These are phyloP conservation scores for Calephelis nemesis DNA, from an alignment of 1,140 invertebrate genomes.

Conservation along the genomic window DNA sequence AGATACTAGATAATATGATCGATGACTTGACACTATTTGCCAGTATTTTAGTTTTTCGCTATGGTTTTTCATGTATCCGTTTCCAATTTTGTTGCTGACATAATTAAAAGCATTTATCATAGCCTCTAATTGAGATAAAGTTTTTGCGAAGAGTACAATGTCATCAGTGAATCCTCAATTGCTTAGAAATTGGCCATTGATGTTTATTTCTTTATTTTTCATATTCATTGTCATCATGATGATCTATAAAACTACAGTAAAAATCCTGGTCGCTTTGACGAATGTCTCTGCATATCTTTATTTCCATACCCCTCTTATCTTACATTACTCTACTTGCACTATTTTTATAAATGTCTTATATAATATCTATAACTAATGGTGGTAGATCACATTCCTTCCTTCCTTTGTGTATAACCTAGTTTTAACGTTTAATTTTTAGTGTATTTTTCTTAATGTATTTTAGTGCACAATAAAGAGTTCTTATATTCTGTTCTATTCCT, in stretches of 20 bases:
- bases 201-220: conserved; percentile 23
- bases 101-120: conserved; percentile 6
- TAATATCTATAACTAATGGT: conserved; percentile 18
- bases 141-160: conserved; percentile 24
- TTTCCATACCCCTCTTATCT: conserved; percentile 20
- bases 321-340: conserved; percentile 25
- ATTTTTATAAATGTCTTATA: conserved; percentile 25
- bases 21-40: too few relatives aligned
- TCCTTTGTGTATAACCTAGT: too few relatives aligned
- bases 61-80: too few relatives aligned
- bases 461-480: too few relatives aligned
- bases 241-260: too few relatives aligned
- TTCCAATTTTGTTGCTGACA: conserved; percentile 15
- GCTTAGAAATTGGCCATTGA: conserved; percentile 22
- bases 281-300: conserved; percentile 24
- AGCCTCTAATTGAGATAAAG: conserved; percentile 13
- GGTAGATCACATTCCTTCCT: conserved; percentile 11
- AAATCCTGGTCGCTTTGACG: conserved; percentile 24
- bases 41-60: conserved; percentile 25
- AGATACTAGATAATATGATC: too few relatives aligned
- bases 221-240: conserved; percentile 10
- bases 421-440: too few relatives aligned
- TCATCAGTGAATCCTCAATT: conserved; percentile 27
- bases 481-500: too few relatives aligned
- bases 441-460: too few relatives aligned